A percentile compares a stretch with the other conserved stretches of the same genome.
Conservation (phyloP, 2,113 vertebrate species). For the Poicephalus meyeri region DNA sequence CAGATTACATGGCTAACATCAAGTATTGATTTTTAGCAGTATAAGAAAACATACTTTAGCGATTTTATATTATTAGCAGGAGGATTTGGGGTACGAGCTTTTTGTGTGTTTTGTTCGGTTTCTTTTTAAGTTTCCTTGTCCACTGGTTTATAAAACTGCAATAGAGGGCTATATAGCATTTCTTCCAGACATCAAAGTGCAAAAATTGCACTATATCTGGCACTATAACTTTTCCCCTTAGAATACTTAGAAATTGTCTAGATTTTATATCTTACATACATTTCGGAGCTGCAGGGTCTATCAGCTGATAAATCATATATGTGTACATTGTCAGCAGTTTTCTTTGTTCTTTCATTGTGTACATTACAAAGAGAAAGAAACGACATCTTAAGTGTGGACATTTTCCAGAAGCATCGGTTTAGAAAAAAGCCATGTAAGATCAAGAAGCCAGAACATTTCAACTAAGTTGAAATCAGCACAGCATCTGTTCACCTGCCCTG, state of each 20-base stretch:
- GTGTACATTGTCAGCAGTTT: neutral
- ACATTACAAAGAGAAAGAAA: neutral
- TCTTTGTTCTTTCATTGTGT: neutral
- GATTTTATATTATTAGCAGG: neutral
- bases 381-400: rapidly evolving
- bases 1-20: neutral
- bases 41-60: neutral
- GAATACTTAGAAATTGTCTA: neutral
- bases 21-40: neutral
- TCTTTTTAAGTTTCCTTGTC: neutral
- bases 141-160: neutral
- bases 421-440: neutral
- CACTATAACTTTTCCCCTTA: neutral
- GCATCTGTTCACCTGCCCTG: neutral
- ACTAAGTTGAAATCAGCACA: neutral
- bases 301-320: neutral
- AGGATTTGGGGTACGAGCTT: neutral
- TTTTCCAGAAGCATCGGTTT: neutral
- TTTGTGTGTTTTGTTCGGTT: neutral
- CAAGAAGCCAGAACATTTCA: neutral
- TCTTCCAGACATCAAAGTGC: neutral
- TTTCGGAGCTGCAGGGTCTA: neutral
- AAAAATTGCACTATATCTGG: neutral
- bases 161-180: neutral
- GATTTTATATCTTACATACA: neutral